Evolutionary conservation across 2,888 invertebrate species (phyloP), one percentile per base, ranked within the genome.

Genomic region (Malacosoma neustria): DNA sequence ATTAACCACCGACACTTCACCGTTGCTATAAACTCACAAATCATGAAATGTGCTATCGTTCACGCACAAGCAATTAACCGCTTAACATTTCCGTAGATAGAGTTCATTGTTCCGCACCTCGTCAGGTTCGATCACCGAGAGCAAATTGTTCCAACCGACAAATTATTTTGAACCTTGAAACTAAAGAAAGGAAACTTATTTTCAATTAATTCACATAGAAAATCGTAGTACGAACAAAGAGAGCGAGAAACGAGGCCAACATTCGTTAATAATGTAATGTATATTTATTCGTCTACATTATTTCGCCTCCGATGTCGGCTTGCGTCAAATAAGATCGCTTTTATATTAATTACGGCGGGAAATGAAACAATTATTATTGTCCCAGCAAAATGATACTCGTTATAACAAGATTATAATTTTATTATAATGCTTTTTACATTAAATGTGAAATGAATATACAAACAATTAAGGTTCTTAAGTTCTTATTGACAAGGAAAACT

Each of bases 11-110:
- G 79, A 75, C 82, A 84, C 85, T 84, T 82, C 84, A 82, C 82
- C 81, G 82, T 77, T 69, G 77, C 80, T 82, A 84, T 84, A 85
- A 86, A 85, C 85, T 85, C 84, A 86, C 86, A 85, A 86, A 86
- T 86, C 85, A 85, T 84, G 80, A 81, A 82, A 82, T 72, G 72
- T 73, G 68, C 74, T 68, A 70, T 71, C 69, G 54, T 41, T 43
- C 35, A 40, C 36, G 41, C 34, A 40, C 67, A 61, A 39, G 50
- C 63, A 51, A 80, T 57, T 63, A 46, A 57, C 54, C 45, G 63
- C 74, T 57, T 50, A 68, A 64, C 48, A 14, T 2, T 48, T 3
- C 14, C 22, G 22, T 30, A 6, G 32, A 50, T 57, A 80, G 59
- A 63, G 73, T 57, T 43, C 54, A 70, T 52, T 67, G 52, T 73